phyloP scores from a whole-genome alignment of 2,113 vertebrate species.

The Riparia riparia region DNA sequence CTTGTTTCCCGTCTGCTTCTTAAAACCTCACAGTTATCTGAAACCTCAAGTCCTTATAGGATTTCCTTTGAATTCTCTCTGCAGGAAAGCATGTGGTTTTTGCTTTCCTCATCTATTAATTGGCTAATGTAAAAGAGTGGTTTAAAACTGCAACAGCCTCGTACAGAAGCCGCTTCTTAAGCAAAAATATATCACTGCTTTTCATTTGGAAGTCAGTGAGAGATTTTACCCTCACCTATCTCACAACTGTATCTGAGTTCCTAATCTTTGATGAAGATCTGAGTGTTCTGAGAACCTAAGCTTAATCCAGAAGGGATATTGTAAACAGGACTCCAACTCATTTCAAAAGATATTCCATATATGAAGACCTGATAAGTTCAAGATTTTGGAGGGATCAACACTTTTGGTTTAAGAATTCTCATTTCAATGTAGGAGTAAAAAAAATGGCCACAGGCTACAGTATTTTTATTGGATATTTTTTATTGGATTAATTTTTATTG shows the following conservation, averaged over 20 bases:
- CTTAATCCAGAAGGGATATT: not conserved
- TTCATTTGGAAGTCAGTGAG: not conserved
- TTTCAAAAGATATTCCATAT: not conserved
- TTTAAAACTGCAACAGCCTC: not conserved
- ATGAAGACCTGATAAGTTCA: not conserved
- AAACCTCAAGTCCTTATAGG: not conserved
- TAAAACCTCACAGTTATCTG: not conserved
- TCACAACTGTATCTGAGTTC: not conserved
- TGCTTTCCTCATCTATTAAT: not conserved
- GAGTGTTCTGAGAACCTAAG: not conserved
- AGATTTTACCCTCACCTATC: not conserved
- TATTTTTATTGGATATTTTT: conserved; percentile 61
- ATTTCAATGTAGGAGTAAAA: not conserved
- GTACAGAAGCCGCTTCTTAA: not conserved
- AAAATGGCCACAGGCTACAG: conserved; percentile 7
- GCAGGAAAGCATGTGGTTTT: not conserved
- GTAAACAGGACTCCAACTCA: not conserved
- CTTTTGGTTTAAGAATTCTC: not conserved
- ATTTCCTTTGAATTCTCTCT: not conserved
- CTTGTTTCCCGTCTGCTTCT: not conserved
- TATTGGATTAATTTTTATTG: not conserved
- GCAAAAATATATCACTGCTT: not conserved
- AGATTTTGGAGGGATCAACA: not conserved
- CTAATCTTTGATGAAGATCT: not conserved
- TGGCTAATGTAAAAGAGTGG: not conserved